These are phyloP conservation scores for Squalus acanthias DNA, from an alignment of 2,797 vertebrate genomes.

Conservation along the genomic window DNA sequence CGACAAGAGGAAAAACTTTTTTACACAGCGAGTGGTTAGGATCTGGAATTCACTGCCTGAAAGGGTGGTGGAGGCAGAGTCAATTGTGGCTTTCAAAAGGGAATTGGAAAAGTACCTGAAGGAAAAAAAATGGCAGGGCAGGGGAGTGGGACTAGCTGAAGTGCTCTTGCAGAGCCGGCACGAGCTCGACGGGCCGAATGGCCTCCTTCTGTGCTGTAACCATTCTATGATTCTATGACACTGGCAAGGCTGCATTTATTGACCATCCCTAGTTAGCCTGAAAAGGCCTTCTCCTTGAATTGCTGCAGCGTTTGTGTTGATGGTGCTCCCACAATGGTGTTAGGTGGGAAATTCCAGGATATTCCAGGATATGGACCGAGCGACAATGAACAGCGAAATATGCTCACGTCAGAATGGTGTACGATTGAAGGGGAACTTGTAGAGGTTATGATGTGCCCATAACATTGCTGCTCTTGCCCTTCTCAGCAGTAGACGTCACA, in stretches of 20 bases:
- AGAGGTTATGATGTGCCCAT: neutral
- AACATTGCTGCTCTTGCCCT: neutral
- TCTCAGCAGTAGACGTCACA: neutral
- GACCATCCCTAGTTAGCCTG: neutral
- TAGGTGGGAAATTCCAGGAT: neutral
- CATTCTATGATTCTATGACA: too few species aligned
- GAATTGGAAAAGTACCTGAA: too few species aligned
- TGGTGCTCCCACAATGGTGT: neutral
- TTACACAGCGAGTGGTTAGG: too few species aligned
- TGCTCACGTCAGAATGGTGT: neutral
- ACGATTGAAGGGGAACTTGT: neutral
- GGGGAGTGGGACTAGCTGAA: too few species aligned
- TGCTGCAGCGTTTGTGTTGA: neutral
- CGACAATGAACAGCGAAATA: neutral
- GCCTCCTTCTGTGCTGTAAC: too few species aligned
- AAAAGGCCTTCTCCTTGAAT: neutral
- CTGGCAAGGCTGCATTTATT: neutral
- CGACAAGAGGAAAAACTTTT: too few species aligned
- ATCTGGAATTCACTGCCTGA: too few species aligned
- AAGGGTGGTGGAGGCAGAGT: too few species aligned
- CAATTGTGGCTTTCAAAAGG: too few species aligned
- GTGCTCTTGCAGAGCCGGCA: too few species aligned
- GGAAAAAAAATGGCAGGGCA: too few species aligned
- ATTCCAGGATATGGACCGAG: neutral
- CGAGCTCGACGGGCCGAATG: too few species aligned